These are phyloP conservation scores for Elephas maximus DNA, from an alignment of 2,113 vertebrate species.

Conservation along the genomic window DNA sequence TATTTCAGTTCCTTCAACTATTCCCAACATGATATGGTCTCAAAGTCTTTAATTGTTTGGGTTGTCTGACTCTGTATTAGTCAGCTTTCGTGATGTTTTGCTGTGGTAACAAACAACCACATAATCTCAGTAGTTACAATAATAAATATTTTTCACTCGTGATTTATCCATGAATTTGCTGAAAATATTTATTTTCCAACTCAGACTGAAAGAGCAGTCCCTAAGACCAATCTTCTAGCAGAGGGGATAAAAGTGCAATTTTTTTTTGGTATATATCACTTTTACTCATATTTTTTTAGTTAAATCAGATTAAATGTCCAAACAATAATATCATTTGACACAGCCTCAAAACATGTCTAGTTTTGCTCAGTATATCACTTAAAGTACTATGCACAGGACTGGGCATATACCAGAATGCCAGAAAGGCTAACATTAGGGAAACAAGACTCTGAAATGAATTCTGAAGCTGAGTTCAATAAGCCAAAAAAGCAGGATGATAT, in stretches of 20 bases:
- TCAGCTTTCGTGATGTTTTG: neutral
- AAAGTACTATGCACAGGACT: neutral
- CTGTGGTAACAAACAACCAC: neutral
- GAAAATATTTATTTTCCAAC: neutral
- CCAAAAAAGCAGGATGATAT: neutral
- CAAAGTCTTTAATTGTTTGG: neutral
- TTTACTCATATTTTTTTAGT: neutral
- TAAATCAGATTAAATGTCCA: neutral
- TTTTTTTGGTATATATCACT: neutral
- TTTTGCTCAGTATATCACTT: neutral
- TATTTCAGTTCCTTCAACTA: neutral
- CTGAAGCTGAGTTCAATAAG: conserved; percentile 19
- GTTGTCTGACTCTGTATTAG: neutral
- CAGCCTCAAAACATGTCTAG: neutral
- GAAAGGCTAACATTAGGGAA: neutral
- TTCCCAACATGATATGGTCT: neutral
- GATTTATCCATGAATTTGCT: neutral
- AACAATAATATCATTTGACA: neutral
- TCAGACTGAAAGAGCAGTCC: neutral
- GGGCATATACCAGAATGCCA: neutral
- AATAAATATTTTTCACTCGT: neutral
- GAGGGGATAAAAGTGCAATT: neutral
- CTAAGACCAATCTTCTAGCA: neutral
- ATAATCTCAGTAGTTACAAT: neutral
- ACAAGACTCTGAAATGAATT: neutral